phyloP scores from a whole-genome alignment of 2,797 vertebrate species.

The Tauraco hartlaubi region DNA sequence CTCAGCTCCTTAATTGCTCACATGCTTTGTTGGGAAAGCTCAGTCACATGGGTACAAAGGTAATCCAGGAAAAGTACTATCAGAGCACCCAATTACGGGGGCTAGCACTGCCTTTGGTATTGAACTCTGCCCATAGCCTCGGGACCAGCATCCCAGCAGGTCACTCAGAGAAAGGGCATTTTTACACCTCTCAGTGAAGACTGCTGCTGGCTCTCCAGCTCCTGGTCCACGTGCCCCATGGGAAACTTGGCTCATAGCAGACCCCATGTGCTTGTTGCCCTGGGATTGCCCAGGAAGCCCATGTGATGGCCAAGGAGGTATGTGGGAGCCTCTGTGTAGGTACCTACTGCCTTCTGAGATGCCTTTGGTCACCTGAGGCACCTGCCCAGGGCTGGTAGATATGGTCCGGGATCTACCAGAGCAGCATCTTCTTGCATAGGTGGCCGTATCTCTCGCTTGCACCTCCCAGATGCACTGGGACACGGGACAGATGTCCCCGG shows the following conservation, averaged over 20 bases:
- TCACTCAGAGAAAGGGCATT: background rate
- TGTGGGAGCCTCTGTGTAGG: rapidly evolving
- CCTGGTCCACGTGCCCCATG: rapidly evolving
- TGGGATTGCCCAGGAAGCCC: background rate
- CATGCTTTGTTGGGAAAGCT: background rate
- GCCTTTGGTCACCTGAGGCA: background rate
- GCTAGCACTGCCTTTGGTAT: background rate
- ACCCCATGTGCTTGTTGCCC: rapidly evolving
- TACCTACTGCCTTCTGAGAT: background rate
- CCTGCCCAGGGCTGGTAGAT: background rate
- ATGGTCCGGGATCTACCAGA: background rate
- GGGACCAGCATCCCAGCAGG: background rate
- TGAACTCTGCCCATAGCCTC: background rate
- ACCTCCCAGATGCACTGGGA: background rate
- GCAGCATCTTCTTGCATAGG: background rate
- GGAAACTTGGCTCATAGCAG: background rate
- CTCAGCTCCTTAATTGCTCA: background rate
- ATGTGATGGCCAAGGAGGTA: rapidly evolving
- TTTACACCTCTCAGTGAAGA: background rate
- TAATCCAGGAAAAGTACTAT: constrained; percentile 35
- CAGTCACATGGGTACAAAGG: background rate
- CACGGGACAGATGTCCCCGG: rapidly evolving
- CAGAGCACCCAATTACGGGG: background rate
- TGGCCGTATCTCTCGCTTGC: rapidly evolving
- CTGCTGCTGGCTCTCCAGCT: background rate